These are phyloP conservation scores for Falco berigora DNA, from an alignment of 2,797 vertebrate genomes.

Conservation along the genomic window DNA sequence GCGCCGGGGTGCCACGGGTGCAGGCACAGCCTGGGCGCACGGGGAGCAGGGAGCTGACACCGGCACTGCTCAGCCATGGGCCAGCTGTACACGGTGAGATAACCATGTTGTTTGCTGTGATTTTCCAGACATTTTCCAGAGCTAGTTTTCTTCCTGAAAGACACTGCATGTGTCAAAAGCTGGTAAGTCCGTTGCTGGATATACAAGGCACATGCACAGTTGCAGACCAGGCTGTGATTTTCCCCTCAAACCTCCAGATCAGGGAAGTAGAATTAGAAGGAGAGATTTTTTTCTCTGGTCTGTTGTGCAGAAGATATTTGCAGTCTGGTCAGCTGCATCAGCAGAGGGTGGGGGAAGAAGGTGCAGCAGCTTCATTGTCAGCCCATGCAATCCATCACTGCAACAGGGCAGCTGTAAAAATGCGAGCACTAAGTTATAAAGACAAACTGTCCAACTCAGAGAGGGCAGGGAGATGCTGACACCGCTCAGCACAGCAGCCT, in stretches of 20 bases:
- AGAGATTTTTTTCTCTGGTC: background rate
- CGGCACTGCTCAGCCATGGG: rapidly evolving
- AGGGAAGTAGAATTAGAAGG: background rate
- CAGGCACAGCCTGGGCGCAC: background rate
- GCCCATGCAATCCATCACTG: background rate
- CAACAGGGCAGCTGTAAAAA: background rate
- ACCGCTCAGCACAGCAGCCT: background rate
- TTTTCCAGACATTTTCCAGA: background rate
- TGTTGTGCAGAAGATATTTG: background rate
- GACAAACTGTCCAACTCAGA: background rate
- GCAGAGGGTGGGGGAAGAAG: background rate
- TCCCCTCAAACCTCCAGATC: background rate
- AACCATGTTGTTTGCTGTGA: background rate
- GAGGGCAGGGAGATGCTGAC: background rate
- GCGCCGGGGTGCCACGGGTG: rapidly evolving
- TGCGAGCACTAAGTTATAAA: background rate
- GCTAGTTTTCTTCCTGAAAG: background rate
- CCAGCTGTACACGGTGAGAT: rapidly evolving
- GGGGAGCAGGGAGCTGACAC: background rate
- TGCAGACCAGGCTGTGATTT: background rate
- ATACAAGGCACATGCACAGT: background rate
- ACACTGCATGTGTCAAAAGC: background rate
- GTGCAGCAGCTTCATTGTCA: background rate
- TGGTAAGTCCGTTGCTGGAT: background rate
- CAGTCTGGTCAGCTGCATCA: background rate